Percentiles rank a stretch among this genome's conserved stretches.
Conservation (phyloP, 2,797 vertebrate species). For the Sternotherus odoratus region DNA sequence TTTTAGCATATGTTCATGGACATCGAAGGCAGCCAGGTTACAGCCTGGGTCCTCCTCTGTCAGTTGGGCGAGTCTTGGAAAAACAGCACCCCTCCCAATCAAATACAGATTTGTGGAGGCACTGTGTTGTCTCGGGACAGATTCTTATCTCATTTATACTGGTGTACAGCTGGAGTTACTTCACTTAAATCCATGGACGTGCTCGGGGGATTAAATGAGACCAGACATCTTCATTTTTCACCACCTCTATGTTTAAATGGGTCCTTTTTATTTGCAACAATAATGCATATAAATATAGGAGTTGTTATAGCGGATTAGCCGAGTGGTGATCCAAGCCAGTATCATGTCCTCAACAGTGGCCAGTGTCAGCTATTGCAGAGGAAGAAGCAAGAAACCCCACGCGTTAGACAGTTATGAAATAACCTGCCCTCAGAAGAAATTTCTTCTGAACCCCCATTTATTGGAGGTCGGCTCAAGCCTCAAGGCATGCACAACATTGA, state of each 20-base stretch:
- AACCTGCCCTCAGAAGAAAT: neutral
- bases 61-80: too few relatives aligned
- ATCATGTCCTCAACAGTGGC: neutral
- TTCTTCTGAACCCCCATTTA: neutral
- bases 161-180: neutral
- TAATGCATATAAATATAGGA: neutral
- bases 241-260: neutral
- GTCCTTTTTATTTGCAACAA: neutral
- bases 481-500: neutral
- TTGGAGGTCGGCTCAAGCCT: neutral
- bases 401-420: neutral
- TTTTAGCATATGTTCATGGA: neutral
- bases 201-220: neutral
- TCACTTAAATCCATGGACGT: neutral
- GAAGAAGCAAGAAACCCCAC: neutral
- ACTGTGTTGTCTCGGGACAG: neutral
- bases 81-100: too few relatives aligned
- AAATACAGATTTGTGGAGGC: neutral
- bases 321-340: neutral
- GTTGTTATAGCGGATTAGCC: neutral
- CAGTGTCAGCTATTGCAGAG: neutral
- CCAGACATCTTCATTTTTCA: neutral
- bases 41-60: too few relatives aligned
- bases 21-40: neutral
- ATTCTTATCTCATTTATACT: neutral